phyloP scores from a whole-genome alignment of 2,888 invertebrate species.

The Clunio marinus region DNA sequence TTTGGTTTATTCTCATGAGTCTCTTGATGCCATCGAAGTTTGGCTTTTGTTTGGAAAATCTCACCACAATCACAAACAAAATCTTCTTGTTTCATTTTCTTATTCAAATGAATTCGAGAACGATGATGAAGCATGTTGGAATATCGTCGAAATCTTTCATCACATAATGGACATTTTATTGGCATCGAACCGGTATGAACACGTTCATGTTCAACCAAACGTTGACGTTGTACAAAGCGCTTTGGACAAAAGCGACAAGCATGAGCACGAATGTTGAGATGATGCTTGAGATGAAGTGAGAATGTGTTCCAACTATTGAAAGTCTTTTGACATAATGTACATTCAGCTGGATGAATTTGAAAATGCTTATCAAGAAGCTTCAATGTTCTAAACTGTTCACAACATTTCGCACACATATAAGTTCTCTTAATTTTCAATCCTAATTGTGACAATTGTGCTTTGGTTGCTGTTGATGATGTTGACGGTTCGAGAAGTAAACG shows the following conservation, averaged over 20 bases:
- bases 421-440: constrained; percentile 37
- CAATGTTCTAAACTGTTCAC: constrained; percentile 64
- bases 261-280: constrained; percentile 69
- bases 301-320: constrained; percentile 71
- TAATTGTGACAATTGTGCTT: constrained; percentile 20
- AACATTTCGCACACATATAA: constrained; percentile 59
- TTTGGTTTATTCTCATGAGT: constrained; percentile 78
- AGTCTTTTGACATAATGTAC: constrained; percentile 74
- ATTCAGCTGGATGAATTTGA: constrained; percentile 75
- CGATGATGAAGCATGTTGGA: constrained; percentile 82
- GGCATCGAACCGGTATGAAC: constrained; percentile 74
- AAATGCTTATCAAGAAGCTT: constrained; percentile 68
- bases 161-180: constrained; percentile 74
- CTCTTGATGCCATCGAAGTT: constrained; percentile 81
- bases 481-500: constrained; percentile 27
- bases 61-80: constrained; percentile 75
- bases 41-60: constrained; percentile 76
- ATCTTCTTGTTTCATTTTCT: constrained; percentile 67
- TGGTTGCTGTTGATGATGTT: constrained; percentile 35
- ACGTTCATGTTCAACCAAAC: constrained; percentile 75
- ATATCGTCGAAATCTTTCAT: constrained; percentile 74
- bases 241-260: constrained; percentile 75
- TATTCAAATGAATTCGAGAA: constrained; percentile 69
- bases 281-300: constrained; percentile 73
- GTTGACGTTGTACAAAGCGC: constrained; percentile 76